Evolutionary conservation across 2,888 invertebrate genomes (phyloP), one percentile per base, ranked within the genome.

Genomic region (Caenorhabditis virilis): DNA sequence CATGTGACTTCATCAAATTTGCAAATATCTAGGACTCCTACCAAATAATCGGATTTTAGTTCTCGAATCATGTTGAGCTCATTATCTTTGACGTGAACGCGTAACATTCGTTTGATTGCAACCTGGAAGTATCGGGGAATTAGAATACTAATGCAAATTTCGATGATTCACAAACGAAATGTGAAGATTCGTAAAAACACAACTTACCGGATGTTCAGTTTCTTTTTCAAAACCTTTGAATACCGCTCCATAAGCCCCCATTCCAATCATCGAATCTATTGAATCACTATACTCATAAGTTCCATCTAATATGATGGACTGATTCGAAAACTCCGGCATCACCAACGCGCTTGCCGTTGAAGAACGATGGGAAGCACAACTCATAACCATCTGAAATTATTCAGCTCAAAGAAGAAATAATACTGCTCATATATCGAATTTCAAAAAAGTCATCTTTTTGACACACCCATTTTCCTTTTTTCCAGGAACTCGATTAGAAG

Each of bases 1-100:
- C 78, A 74, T 11, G 59, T 60, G 15, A 60, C 41, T 4, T 72
- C 77, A 33, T 74, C 77, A 15, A 57, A 60, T 9, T 53, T 49
- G 57, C 80, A 80, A 41, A 80, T 78, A 46, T 80, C 80, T 27
- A 80, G 59, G n/a, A 80, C 69, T n/a, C 69, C 69, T 16, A 81
- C 79, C 30, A 79, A 56, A 18, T 68, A 73, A 15, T 57, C 70
- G 48, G 65, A 69, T 38, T 72, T 65, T 5, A 79, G 62, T 5
- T 68, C 60, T 41, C 74, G 69, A 51, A 81, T 78, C 47, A 77
- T 72, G 43, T 69, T 67, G 50, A 81, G 62, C 48, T 81, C 81
- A 38, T 72, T 68, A 25, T 74, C 76, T 53, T 79, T 81, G 43
- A 81, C 77, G 51, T 77, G 71, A 45, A 72, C 59, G 22, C 62